Evolutionary conservation across 2,888 invertebrate species (phyloP).

Genomic region (Ichneumoninae sp.): DNA sequence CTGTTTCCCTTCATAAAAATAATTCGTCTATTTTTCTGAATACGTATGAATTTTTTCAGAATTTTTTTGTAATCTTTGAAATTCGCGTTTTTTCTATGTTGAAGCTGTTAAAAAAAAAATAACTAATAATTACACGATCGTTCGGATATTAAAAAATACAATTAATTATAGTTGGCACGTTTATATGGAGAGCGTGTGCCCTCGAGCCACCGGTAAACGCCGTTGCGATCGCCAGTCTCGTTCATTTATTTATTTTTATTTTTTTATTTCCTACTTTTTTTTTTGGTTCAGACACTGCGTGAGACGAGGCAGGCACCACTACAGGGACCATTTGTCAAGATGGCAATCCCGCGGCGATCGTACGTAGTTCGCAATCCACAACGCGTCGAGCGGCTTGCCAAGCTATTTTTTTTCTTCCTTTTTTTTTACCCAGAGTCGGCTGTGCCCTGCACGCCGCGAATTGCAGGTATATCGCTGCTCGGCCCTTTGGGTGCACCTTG

Average conservation of each 20-base stretch:
- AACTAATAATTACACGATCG: neutral
- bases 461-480: neutral
- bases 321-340: constrained; percentile 43
- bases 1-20: no score
- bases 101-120: neutral
- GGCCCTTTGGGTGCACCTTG: constrained; percentile 24
- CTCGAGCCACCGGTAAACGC: neutral
- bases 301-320: neutral
- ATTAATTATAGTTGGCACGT: constrained; percentile 6
- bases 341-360: constrained; percentile 26
- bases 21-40: no score
- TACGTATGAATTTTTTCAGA: no score
- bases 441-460: neutral
- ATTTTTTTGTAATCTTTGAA: no score
- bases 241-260: neutral
- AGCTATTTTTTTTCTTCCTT: neutral
- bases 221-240: neutral
- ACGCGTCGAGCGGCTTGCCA: neutral
- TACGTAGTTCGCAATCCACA: constrained; percentile 27
- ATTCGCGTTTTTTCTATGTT: no score
- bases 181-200: neutral
- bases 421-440: neutral
- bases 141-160: neutral
- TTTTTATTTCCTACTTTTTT: neutral
- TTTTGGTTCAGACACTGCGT: neutral